Conservation (phyloP, 1,140 invertebrate species). For the Megalopta genalis region DNA sequence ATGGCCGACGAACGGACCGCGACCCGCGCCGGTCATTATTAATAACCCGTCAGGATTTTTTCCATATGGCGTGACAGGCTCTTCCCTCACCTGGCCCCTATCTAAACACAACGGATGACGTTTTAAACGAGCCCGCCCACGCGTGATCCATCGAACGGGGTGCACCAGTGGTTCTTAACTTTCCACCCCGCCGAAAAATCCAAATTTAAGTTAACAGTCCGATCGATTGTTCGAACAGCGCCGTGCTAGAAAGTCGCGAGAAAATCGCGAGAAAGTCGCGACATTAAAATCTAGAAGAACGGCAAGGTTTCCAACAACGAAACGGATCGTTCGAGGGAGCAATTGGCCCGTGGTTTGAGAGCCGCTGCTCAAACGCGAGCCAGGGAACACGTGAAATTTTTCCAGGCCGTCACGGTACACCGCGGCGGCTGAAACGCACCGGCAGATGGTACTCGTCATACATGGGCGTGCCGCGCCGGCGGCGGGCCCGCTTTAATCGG, state of each 20-base stretch:
- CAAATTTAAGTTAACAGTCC: not conserved
- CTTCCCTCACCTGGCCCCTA: constrained; percentile 36
- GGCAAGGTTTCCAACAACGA: no score
- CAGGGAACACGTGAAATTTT: constrained; percentile 43
- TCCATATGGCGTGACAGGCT: constrained; percentile 27
- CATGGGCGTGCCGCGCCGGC: constrained; percentile 41
- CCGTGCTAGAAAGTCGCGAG: no score
- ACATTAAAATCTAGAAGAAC: no score
- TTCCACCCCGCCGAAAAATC: not conserved
- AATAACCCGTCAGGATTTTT: constrained; percentile 35
- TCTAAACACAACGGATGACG: constrained; percentile 33
- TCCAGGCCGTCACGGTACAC: constrained; percentile 36
- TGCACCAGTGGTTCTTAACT: constrained; percentile 24
- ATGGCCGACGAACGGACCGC: not conserved
- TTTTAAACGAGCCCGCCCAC: constrained; percentile 13
- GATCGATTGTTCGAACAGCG: no score
- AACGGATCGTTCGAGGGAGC: no score
- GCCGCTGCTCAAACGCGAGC: not conserved
- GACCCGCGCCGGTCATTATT: constrained; percentile 6
- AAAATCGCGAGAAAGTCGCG: no score
- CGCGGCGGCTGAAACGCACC: constrained; percentile 38
- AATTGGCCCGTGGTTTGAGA: not conserved
- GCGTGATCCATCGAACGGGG: not conserved
- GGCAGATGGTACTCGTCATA: constrained; percentile 60
- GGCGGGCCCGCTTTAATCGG: constrained; percentile 49